Percentiles rank a stretch among this genome's conserved stretches.
Evolutionary conservation across 2,797 vertebrate genomes (phyloP).

Genomic region (Hafferia zeledoni): DNA sequence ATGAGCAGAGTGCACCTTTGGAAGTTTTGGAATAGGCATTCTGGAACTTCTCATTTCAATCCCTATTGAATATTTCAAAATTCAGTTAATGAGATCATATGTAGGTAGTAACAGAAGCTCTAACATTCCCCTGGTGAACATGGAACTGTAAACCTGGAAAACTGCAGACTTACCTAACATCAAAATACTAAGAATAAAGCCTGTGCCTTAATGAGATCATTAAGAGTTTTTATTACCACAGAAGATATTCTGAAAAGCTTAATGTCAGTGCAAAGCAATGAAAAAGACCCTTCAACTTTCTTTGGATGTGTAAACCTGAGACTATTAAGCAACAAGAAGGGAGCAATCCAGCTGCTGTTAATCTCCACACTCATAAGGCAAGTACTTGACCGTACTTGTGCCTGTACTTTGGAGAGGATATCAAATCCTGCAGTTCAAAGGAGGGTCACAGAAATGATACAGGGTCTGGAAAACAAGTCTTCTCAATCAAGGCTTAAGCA

Average conservation of each 20-base stretch:
- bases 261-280: not conserved
- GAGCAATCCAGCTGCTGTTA: not conserved
- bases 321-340: not conserved
- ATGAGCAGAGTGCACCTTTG: not conserved
- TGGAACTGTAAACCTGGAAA: not conserved
- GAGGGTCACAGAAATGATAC: conserved; percentile 1
- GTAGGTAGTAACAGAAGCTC: conserved; percentile 6
- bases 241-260: not conserved
- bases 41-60: conserved; percentile 22
- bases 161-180: not conserved
- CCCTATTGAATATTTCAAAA: conserved; percentile 9
- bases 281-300: not conserved
- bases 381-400: not conserved
- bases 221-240: not conserved
- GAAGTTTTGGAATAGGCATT: not conserved
- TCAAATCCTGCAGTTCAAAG: conserved; percentile 28
- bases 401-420: not conserved
- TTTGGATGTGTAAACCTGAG: not conserved
- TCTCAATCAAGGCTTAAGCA: not conserved
- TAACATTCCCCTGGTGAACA: not conserved
- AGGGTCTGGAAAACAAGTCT: conserved; percentile 14
- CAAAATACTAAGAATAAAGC: not conserved
- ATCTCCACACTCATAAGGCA: not conserved
- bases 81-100: not conserved
- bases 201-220: not conserved